phyloP scores from a whole-genome alignment of 30 jellyfish, hydroid and myxozoan species.

The Chrysaora quinquecirrha region DNA sequence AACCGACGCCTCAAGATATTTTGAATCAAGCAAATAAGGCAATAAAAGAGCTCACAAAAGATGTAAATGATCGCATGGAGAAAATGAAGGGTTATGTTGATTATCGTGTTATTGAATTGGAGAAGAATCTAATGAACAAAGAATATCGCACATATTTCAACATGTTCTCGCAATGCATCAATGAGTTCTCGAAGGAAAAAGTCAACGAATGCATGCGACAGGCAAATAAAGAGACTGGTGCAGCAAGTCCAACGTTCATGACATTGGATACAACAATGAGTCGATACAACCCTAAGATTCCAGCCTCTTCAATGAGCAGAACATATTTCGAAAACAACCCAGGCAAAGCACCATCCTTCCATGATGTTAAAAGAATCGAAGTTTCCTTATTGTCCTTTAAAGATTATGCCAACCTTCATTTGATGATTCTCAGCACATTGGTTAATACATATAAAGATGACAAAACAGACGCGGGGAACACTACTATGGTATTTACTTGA shows the following conservation, averaged over 20 bases:
- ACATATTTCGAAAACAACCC: neutral
- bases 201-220: neutral
- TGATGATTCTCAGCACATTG: neutral
- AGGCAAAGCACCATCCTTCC: neutral
- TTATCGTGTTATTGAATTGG: neutral
- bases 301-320: neutral
- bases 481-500: neutral
- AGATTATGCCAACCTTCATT: neutral
- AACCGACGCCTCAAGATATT: neutral
- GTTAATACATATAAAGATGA: neutral
- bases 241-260: neutral
- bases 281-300: neutral
- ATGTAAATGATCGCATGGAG: neutral
- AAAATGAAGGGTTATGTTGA: neutral
- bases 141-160: neutral
- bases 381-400: neutral
- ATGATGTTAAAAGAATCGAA: neutral
- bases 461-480: neutral
- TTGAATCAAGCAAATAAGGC: neutral
- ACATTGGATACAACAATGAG: neutral
- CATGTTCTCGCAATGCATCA: neutral
- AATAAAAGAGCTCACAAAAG: too few species aligned
- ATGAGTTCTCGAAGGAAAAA: neutral
- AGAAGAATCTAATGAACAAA: neutral
- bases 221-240: neutral